Conservation (phyloP, 2,888 invertebrate species). For the Sclerodermus sp. region DNA sequence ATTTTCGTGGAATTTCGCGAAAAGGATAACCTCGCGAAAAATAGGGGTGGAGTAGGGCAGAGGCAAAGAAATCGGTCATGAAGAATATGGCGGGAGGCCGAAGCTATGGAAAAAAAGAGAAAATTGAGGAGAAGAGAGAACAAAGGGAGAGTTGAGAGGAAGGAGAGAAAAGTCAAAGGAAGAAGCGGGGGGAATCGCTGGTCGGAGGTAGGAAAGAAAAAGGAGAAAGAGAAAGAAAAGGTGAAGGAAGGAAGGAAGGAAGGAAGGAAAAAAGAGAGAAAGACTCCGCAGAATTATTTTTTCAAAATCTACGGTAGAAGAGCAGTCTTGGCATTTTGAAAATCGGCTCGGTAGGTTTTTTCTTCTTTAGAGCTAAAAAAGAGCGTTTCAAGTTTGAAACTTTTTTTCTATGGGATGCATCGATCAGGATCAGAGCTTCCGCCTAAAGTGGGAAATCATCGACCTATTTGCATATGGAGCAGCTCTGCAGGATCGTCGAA, state of each 20-base stretch:
- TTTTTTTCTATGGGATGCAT: no score
- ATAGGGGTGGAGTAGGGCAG: not conserved
- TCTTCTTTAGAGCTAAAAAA: no score
- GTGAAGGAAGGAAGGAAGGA: no score
- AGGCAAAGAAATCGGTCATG: not conserved
- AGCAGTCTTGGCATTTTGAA: no score
- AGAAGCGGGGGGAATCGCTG: slow-evolving; percentile 20
- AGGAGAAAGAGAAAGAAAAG: slow-evolving; percentile 27
- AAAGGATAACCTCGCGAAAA: not conserved
- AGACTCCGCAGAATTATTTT: no score
- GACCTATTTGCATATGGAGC: slow-evolving; percentile 42
- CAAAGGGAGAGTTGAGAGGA: slow-evolving; percentile 1
- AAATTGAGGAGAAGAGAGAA: slow-evolving; percentile 11
- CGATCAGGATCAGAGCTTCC: no score
- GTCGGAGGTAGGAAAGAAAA: slow-evolving; percentile 13
- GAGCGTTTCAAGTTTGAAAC: no score
- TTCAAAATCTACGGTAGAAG: no score
- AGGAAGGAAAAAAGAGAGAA: no score
- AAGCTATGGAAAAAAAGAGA: slow-evolving; percentile 20
- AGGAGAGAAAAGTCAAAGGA: slow-evolving; percentile 7
- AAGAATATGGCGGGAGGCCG: slow-evolving; percentile 1
- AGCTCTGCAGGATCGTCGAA: slow-evolving; percentile 38
- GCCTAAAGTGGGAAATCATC: no score
- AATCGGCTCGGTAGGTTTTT: no score
- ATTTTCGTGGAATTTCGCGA: not conserved